phyloP scores from a whole-genome alignment of 2,797 vertebrate genomes.

The Caiman crocodilus region DNA sequence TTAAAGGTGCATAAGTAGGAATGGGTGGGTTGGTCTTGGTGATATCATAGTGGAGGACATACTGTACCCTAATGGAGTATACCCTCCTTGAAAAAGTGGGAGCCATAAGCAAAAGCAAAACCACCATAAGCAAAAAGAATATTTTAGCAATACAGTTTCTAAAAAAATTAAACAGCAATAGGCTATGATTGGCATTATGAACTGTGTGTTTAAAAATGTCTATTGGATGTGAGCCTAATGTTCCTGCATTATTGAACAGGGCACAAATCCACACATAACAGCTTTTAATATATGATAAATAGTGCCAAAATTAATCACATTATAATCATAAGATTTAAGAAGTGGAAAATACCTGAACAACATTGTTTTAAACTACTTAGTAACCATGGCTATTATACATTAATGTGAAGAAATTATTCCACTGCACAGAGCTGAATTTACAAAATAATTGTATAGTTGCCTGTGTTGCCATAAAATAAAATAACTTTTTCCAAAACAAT shows the following conservation, averaged over 20 bases:
- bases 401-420: slow-evolving; percentile 64
- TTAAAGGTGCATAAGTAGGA: too few relatives aligned
- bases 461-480: slow-evolving; percentile 53
- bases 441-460: slow-evolving; percentile 57
- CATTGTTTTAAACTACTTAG: slow-evolving; percentile 51
- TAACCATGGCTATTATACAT: slow-evolving; percentile 61
- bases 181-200: not conserved
- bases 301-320: slow-evolving; percentile 20
- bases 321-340: slow-evolving; percentile 40
- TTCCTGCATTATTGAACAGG: not conserved
- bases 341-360: slow-evolving; percentile 53
- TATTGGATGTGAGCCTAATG: not conserved
- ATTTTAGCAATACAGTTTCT: not conserved
- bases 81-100: too few relatives aligned
- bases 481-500: slow-evolving; percentile 59
- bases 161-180: not conserved
- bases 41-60: too few relatives aligned
- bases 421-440: slow-evolving; percentile 50
- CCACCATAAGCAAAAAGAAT: not conserved
- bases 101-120: too few relatives aligned
- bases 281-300: not conserved
- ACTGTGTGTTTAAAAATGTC: not conserved
- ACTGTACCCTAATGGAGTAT: too few relatives aligned
- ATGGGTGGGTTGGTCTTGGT: too few relatives aligned
- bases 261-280: not conserved